phyloP scores from a whole-genome alignment of 2,113 vertebrate genomes.

The Hirundichthys speculiger region DNA sequence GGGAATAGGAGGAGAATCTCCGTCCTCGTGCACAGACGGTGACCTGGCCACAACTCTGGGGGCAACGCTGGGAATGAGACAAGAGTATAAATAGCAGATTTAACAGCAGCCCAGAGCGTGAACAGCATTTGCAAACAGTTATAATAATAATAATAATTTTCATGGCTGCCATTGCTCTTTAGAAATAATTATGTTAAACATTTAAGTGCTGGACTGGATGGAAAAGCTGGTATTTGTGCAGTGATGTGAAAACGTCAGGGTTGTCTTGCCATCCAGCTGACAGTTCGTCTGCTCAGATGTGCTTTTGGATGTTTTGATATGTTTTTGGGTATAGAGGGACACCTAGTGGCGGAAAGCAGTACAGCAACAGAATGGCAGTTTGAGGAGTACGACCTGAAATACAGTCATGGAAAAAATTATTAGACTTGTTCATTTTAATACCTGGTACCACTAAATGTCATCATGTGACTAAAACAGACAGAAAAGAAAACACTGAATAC shows the following conservation, averaged over 20 bases:
- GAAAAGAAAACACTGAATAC: no score
- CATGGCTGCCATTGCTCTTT: neutral
- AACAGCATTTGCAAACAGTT: neutral
- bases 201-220: neutral
- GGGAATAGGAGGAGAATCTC: conserved; percentile 81
- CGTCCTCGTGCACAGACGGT: conserved; percentile 81
- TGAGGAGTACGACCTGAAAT: no score
- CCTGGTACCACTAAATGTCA: no score
- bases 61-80: conserved; percentile 82
- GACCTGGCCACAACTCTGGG: conserved; percentile 90
- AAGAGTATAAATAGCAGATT: conserved; percentile 35
- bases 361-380: no score
- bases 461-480: no score
- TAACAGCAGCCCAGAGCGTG: neutral
- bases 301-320: neutral
- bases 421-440: no score
- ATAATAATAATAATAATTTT: neutral
- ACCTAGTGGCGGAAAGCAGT: conserved; percentile 81
- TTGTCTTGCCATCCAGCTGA: conserved; percentile 3
- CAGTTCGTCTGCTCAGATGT: conserved; percentile 11
- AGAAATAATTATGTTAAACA: neutral
- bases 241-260: neutral
- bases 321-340: conserved; percentile 59
- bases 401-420: no score
- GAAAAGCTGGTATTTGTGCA: conserved; percentile 8